Conservation (phyloP, 2,797 vertebrate species). For the Spondyliosoma cantharus region DNA sequence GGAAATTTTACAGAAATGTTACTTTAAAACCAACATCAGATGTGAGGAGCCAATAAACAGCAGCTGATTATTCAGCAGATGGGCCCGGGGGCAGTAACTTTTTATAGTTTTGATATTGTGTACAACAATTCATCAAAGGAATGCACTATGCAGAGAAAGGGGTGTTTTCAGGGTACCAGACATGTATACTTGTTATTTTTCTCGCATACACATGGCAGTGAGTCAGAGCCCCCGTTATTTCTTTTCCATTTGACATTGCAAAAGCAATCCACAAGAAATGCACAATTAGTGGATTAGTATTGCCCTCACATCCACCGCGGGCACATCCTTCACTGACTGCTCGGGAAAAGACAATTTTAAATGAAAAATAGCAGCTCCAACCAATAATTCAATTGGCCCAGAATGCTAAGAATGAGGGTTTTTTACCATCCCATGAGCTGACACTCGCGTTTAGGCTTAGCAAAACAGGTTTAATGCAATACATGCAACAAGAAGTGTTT, state of each 20-base stretch:
- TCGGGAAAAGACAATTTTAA: neutral
- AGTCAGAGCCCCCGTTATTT: slow-evolving; percentile 15
- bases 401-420: neutral
- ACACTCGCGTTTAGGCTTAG: neutral
- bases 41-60: neutral
- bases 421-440: slow-evolving; percentile 6
- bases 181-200: neutral
- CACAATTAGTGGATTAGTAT: slow-evolving; percentile 5
- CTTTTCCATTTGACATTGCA: slow-evolving; percentile 18
- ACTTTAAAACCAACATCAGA: neutral
- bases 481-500: neutral
- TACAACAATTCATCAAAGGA: neutral
- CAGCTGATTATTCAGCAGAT: neutral
- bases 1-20: neutral
- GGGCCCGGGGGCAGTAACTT: neutral
- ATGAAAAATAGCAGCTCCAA: neutral
- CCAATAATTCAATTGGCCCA: neutral
- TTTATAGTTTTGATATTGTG: neutral
- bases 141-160: neutral
- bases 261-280: neutral
- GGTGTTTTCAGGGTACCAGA: neutral
- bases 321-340: neutral
- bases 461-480: neutral
- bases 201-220: neutral
- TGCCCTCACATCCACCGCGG: neutral